Evolutionary conservation across 30 jellyfish, hydroid and myxozoan genomes (phyloP), one percentile per base, ranked within the genome.

Genomic region (Catostylus mosaicus): DNA sequence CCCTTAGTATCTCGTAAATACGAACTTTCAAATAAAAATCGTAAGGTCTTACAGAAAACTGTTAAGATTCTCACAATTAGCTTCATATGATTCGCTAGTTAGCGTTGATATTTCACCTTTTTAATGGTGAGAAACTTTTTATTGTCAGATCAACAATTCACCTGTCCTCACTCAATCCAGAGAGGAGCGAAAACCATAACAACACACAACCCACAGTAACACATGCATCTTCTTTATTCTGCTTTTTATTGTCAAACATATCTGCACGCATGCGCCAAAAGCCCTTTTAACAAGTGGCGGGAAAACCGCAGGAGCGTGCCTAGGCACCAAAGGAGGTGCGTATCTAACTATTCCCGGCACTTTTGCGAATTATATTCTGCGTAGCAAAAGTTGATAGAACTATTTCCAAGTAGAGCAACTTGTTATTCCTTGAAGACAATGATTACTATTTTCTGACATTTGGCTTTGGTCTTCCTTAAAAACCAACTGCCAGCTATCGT

Each of bases 181-280:
- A 22, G 71, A 19, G 19, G 24, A 59, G 38, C 38, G 38, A 16
- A 2, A 59, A 3, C 38, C 5, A 3, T 7, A 52, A 10, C 7
- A 52, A 26, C 30, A 52, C 30, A 4, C 30, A 10, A n/a, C 67
- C 29, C 30, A 20, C 67, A 52, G 7, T n/a, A 52, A 52, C 71
- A 59, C 38, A 59, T 59, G 71, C 38, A 59, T 1, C n/a, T 43
- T 59, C 67, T 59, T 2, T 27, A 24, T 59, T 24, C 38, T 16
- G 71, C 38, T 59, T 26, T 59, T 59, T 23, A 1, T 22, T 59
- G 36, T 23, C 38, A 22, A 27, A 16, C 1, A 16, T 59, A 38
- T 12, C 51, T 26, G 29, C 59, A 77, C 88, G 88, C 88, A 77
- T 77, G 88, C 88, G 88, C 76, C 72, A 30, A 43, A 16, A 36